phyloP scores from a whole-genome alignment of 2,797 vertebrate genomes.

The Anomalospiza imberbis region DNA sequence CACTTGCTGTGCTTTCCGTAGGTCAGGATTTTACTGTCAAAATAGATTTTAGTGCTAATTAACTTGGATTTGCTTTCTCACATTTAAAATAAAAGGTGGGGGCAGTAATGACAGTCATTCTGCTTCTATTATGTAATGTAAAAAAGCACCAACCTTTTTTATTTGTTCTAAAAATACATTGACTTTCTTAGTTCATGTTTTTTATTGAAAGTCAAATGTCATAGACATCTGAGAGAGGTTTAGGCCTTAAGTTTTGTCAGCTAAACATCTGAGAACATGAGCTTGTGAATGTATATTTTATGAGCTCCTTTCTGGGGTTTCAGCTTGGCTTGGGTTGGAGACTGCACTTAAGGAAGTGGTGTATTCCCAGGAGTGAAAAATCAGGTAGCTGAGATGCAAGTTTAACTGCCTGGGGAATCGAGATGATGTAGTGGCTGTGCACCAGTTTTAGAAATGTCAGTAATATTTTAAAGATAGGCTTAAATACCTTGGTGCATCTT shows the following conservation, averaged over 20 bases:
- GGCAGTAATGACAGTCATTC: neutral
- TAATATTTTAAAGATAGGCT: neutral
- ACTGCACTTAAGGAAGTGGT: neutral
- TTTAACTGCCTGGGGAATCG: neutral
- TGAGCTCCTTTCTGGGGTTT: neutral
- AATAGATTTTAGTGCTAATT: neutral
- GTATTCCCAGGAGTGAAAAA: neutral
- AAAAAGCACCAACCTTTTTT: rapidly evolving
- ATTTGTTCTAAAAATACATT: neutral
- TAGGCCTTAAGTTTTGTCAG: neutral
- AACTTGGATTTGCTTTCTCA: neutral
- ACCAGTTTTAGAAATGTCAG: neutral
- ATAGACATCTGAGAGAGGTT: neutral
- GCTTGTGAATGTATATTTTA: neutral
- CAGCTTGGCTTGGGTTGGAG: neutral
- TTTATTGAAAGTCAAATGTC: neutral
- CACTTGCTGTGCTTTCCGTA: neutral
- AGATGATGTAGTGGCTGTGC: neutral
- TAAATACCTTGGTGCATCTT: neutral
- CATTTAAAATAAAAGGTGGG: rapidly evolving
- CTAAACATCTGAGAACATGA: neutral
- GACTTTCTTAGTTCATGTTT: neutral
- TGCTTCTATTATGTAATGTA: neutral
- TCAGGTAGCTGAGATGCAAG: neutral
- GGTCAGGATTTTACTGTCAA: neutral